A percentile compares a stretch with the other conserved stretches of the same genome.
These are phyloP conservation scores for Poliocrania exsul DNA, from an alignment of 2,797 vertebrate genomes.

Conservation along the genomic window DNA sequence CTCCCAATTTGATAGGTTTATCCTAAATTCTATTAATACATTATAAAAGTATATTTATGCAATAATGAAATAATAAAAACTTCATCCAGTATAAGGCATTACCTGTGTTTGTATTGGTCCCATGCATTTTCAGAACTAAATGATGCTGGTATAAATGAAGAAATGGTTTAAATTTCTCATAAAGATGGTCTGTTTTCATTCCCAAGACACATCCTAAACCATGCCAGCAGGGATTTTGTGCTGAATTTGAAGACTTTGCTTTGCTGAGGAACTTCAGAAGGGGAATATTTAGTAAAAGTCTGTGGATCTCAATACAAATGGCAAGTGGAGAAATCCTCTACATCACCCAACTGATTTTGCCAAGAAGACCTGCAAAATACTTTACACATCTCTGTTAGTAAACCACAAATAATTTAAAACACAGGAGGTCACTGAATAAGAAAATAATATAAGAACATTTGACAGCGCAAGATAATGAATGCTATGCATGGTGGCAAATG, in stretches of 20 bases:
- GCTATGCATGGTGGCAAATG: neutral
- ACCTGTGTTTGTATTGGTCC: neutral
- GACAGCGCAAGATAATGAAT: neutral
- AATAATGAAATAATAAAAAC: neutral
- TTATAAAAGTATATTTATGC: neutral
- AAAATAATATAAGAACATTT: slow-evolving; percentile 14
- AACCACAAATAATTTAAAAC: slow-evolving; percentile 87
- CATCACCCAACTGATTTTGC: slow-evolving; percentile 67
- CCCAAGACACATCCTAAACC: neutral
- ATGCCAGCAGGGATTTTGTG: neutral
- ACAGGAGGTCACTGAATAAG: slow-evolving; percentile 72
- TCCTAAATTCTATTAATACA: neutral
- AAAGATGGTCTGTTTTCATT: neutral
- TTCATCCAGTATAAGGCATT: neutral
- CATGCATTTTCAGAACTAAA: neutral
- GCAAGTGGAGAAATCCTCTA: neutral
- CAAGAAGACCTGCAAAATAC: slow-evolving; percentile 80
- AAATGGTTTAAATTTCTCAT: neutral
- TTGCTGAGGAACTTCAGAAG: neutral
- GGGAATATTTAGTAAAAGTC: neutral
- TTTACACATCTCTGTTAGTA: slow-evolving; percentile 84
- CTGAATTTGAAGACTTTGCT: neutral
- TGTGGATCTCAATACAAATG: neutral
- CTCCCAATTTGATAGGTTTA: neutral
- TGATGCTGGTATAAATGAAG: neutral